phyloP scores from a whole-genome alignment of 2,888 invertebrate genomes.

The Petrolisthes manimaculis region DNA sequence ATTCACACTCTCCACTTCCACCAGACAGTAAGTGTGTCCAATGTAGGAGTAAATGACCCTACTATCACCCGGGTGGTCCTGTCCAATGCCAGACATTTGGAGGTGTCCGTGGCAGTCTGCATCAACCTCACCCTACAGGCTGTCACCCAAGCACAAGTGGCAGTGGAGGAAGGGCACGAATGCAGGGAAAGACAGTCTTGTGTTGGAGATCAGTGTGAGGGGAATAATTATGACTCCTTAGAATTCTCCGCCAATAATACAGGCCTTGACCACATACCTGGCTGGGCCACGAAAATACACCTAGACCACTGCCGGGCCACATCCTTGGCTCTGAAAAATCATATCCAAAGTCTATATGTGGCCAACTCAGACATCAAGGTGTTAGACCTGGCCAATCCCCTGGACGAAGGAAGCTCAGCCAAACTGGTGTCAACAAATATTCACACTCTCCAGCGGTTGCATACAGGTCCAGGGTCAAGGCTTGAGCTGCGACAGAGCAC shows the following conservation, averaged over 20 bases:
- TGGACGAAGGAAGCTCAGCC: neutral
- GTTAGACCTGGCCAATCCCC: neutral
- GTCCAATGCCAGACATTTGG: neutral
- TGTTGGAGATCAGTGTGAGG: neutral
- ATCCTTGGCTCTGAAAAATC: neutral
- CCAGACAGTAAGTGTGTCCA: neutral
- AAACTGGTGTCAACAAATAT: neutral
- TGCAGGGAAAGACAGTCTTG: neutral
- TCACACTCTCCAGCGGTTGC: neutral
- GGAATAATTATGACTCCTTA: neutral
- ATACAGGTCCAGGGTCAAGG: conserved; percentile 1
- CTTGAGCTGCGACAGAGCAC: neutral
- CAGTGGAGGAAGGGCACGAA: neutral
- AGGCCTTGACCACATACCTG: neutral
- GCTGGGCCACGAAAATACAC: neutral
- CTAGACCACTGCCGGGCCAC: neutral
- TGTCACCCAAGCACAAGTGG: neutral
- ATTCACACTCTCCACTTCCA: neutral
- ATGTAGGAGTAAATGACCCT: neutral
- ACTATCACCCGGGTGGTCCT: neutral
- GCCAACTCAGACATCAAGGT: neutral
- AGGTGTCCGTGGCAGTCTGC: neutral
- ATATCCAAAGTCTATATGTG: neutral
- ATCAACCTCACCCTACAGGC: neutral
- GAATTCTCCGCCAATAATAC: neutral